phyloP scores from a whole-genome alignment of 2,113 vertebrate genomes.

The Salvelinus namaycush region DNA sequence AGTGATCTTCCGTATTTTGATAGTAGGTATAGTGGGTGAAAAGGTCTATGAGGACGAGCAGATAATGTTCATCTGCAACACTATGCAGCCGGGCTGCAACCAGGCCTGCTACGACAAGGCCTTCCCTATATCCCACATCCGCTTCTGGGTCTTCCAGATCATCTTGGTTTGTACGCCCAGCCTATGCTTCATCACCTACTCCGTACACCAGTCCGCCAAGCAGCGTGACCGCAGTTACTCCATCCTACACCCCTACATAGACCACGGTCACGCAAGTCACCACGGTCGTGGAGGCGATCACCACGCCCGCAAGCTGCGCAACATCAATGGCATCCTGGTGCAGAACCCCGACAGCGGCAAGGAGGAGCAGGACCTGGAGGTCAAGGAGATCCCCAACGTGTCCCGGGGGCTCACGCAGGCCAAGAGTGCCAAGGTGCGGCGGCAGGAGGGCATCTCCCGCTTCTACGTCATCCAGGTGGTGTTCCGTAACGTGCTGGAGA shows the following conservation, averaged over 20 bases:
- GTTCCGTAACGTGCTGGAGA: conserved; percentile 85
- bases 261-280: conserved; percentile 64
- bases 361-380: conserved; percentile 78
- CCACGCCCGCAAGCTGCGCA: conserved; percentile 70
- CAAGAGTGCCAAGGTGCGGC: conserved; percentile 72
- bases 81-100: conserved; percentile 87
- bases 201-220: conserved; percentile 86
- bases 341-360: conserved; percentile 72
- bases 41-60: conserved; percentile 91
- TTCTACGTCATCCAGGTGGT: conserved; percentile 92
- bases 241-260: conserved; percentile 77
- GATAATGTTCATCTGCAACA: conserved; percentile 90
- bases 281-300: conserved; percentile 69
- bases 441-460: conserved; percentile 84
- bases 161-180: conserved; percentile 90
- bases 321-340: conserved; percentile 76
- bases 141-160: conserved; percentile 93
- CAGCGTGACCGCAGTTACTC: conserved; percentile 79
- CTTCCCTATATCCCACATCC: conserved; percentile 91
- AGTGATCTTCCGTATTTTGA: conserved; percentile 90
- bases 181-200: conserved; percentile 91
- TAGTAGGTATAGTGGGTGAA: conserved; percentile 89
- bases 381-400: conserved; percentile 78
- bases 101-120: conserved; percentile 89
- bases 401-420: conserved; percentile 64